phyloP scores from a whole-genome alignment of 1,140 invertebrate species.

The Drosophila bocqueti region DNA sequence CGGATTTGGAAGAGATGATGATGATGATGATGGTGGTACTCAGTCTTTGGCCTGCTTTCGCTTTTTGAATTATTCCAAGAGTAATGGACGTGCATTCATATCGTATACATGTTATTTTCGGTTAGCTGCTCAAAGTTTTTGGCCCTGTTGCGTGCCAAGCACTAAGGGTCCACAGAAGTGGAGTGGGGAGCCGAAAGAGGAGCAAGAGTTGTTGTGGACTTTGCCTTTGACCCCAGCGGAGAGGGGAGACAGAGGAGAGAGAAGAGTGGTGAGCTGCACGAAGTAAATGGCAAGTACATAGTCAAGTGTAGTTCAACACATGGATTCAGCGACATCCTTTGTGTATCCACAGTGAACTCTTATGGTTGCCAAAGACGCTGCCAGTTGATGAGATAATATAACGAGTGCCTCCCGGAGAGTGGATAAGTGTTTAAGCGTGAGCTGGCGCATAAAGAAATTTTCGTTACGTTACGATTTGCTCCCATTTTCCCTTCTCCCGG shows the following conservation, averaged over 20 bases:
- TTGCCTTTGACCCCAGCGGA: slow-evolving; percentile 64
- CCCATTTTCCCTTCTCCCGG: slow-evolving; percentile 16
- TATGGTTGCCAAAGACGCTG: slow-evolving; percentile 70
- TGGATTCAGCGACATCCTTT: slow-evolving; percentile 34
- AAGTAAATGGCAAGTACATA: slow-evolving; percentile 68
- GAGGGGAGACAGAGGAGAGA: neutral
- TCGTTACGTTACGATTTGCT: slow-evolving; percentile 57
- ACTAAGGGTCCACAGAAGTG: slow-evolving; percentile 46
- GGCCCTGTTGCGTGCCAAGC: slow-evolving; percentile 66
- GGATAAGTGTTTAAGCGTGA: slow-evolving; percentile 83
- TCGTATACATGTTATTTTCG: slow-evolving; percentile 49
- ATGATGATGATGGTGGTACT: slow-evolving; percentile 1
- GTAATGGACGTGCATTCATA: slow-evolving; percentile 50
- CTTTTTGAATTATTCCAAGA: slow-evolving; percentile 41
- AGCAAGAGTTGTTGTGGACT: slow-evolving; percentile 60
- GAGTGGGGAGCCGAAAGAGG: slow-evolving; percentile 21
- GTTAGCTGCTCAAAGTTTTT: slow-evolving; percentile 57
- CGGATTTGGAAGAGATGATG: neutral
- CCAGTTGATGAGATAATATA: slow-evolving; percentile 79
- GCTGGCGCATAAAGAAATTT: slow-evolving; percentile 76
- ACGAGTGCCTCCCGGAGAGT: slow-evolving; percentile 71
- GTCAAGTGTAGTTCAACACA: slow-evolving; percentile 55
- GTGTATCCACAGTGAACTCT: slow-evolving; percentile 49
- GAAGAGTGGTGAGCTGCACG: slow-evolving; percentile 6
- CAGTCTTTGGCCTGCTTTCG: slow-evolving; percentile 41